Conservation (phyloP, 2,888 invertebrate genomes). For the Drosophila paranaensis region DNA sequence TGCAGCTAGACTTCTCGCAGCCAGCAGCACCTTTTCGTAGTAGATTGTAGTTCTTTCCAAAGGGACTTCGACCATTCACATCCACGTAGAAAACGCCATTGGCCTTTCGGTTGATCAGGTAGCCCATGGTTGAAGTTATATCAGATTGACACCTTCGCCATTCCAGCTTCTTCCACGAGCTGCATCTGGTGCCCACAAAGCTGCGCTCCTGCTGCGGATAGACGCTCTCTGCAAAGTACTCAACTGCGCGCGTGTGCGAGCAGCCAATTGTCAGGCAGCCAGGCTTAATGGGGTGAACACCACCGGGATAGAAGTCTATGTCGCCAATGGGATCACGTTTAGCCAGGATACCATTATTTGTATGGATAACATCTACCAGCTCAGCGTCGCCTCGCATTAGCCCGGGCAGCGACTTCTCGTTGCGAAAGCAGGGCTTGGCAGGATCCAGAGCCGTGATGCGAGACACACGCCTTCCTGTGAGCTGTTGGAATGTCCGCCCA, state of each 20-base stretch:
- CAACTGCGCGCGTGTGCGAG: conserved; percentile 79
- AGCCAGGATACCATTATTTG: conserved; percentile 80
- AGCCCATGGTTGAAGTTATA: conserved; percentile 75
- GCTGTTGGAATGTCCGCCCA: conserved; percentile 74
- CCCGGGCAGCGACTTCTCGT: conserved; percentile 69
- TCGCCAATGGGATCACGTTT: conserved; percentile 80
- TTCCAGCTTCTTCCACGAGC: conserved; percentile 66
- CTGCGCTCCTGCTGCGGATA: conserved; percentile 76
- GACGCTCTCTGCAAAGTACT: conserved; percentile 80
- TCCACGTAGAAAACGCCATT: conserved; percentile 81
- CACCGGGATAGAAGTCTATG: conserved; percentile 83
- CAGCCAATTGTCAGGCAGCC: conserved; percentile 79
- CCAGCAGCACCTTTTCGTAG: neutral
- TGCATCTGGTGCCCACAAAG: conserved; percentile 75
- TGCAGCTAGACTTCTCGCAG: conserved; percentile 18
- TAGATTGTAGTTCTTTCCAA: conserved; percentile 53
- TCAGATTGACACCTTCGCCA: conserved; percentile 55
- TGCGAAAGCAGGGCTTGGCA: conserved; percentile 82
- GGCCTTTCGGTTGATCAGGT: conserved; percentile 52
- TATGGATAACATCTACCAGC: conserved; percentile 82
- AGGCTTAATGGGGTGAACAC: conserved; percentile 74
- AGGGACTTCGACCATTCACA: conserved; percentile 74
- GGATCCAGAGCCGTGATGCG: conserved; percentile 84
- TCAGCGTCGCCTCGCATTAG: conserved; percentile 80
- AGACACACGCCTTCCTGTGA: conserved; percentile 74